Evolutionary conservation across 2,113 vertebrate genomes (phyloP).

Genomic region (Antechinus stuartii): DNA sequence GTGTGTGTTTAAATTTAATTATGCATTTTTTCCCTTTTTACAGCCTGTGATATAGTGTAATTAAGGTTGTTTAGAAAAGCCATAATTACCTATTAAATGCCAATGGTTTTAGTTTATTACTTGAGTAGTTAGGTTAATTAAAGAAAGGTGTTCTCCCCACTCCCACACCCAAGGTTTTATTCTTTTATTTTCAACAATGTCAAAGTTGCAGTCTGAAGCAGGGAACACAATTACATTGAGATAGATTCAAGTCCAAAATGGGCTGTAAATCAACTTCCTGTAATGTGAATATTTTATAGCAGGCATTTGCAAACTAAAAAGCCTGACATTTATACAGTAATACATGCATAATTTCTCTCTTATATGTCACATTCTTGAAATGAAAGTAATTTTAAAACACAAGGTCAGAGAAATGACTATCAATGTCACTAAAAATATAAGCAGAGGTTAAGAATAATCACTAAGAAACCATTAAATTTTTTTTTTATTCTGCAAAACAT

Average conservation of each 20-base stretch:
- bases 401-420: conserved; percentile 79
- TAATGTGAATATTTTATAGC: conserved; percentile 78
- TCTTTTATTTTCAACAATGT: conserved; percentile 54
- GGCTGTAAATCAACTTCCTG: conserved; percentile 75
- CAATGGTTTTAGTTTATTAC: conserved; percentile 56
- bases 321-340: conserved; percentile 80
- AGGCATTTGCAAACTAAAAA: conserved; percentile 80
- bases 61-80: conserved; percentile 42
- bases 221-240: conserved; percentile 66
- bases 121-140: conserved; percentile 65
- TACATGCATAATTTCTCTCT: conserved; percentile 79
- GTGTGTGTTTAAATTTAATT: conserved; percentile 68
- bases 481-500: conserved; percentile 59
- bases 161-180: neutral
- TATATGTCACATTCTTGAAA: conserved; percentile 76
- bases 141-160: conserved; percentile 28
- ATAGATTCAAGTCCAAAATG: conserved; percentile 66
- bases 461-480: conserved; percentile 64
- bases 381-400: conserved; percentile 81
- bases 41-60: conserved; percentile 46
- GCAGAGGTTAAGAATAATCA: conserved; percentile 57
- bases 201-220: conserved; percentile 64
- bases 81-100: conserved; percentile 67
- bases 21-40: conserved; percentile 45
- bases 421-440: conserved; percentile 67